phyloP scores from a whole-genome alignment of 2,888 invertebrate species.

The Trichacis sp. region DNA sequence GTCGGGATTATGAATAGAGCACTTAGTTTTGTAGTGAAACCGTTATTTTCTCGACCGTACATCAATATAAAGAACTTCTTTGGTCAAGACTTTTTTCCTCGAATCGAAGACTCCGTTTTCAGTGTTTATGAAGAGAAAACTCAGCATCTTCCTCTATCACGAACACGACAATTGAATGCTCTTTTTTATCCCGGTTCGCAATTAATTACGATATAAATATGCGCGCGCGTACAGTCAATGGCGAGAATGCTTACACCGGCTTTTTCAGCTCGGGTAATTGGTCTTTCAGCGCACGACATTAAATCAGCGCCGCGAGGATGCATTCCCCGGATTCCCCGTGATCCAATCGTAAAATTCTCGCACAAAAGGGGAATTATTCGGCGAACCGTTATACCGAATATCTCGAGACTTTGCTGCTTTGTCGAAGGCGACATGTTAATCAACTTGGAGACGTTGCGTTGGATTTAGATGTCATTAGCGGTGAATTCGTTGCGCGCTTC shows the following conservation, averaged over 20 bases:
- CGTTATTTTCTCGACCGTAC: too few relatives aligned
- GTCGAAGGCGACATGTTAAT: not conserved
- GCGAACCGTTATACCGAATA: slow-evolving; percentile 30
- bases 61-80: too few relatives aligned
- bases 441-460: not conserved
- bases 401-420: slow-evolving; percentile 11
- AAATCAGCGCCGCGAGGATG: slow-evolving; percentile 38
- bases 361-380: slow-evolving; percentile 36
- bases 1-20: too few relatives aligned
- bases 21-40: too few relatives aligned
- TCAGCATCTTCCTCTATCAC: too few relatives aligned
- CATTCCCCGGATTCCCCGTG: slow-evolving; percentile 36
- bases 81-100: too few relatives aligned
- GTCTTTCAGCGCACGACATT: slow-evolving; percentile 40
- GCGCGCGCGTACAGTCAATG: slow-evolving; percentile 32
- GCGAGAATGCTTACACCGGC: slow-evolving; percentile 35
- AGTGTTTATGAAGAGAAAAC: too few relatives aligned
- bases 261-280: slow-evolving; percentile 41
- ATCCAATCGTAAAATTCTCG: slow-evolving; percentile 40
- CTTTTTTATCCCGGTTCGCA: slow-evolving; percentile 21
- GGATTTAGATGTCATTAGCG: not conserved
- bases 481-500: not conserved
- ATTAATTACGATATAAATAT: slow-evolving; percentile 28
- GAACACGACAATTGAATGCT: too few relatives aligned
- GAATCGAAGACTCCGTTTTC: too few relatives aligned